phyloP scores from a whole-genome alignment of 1,140 invertebrate species.

The Lepidostoma basale region DNA sequence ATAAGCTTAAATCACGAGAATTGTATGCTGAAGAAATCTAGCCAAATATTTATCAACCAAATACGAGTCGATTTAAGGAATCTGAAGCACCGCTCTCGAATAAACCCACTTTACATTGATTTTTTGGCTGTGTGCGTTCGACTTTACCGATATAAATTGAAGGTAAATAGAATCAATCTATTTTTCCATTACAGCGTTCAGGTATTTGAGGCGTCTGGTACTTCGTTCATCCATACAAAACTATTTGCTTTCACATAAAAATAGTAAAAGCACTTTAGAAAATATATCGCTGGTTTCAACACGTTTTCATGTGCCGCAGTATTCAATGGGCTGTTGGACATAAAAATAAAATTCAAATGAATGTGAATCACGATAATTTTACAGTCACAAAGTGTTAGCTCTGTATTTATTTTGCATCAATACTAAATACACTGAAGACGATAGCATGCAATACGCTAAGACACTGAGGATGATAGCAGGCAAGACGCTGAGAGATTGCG shows the following conservation, averaged over 20 bases:
- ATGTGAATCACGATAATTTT: neutral
- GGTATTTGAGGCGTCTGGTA: neutral
- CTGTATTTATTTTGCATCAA: neutral
- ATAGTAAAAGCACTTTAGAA: neutral
- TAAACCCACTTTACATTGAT: no score
- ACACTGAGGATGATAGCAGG: no score
- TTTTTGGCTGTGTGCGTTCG: no score
- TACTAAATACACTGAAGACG: neutral
- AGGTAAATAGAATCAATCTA: conserved; percentile 10
- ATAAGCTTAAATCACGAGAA: no score
- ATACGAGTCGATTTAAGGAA: no score
- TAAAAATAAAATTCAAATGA: neutral
- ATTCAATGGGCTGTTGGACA: no score
- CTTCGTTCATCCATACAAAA: neutral
- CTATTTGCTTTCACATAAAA: neutral
- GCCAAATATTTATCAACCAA: no score
- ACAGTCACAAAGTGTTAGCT: neutral
- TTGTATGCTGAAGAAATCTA: no score
- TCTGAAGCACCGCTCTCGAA: no score
- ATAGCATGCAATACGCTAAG: no score
- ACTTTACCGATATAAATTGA: neutral
- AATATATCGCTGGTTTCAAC: neutral
- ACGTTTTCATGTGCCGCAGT: no score
- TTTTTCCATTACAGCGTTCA: conserved; percentile 5
- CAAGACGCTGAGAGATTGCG: no score